Percentiles rank a stretch among this genome's conserved stretches.
phyloP scores from a whole-genome alignment of 2,113 vertebrate genomes.

The Corydoras sp. region DNA sequence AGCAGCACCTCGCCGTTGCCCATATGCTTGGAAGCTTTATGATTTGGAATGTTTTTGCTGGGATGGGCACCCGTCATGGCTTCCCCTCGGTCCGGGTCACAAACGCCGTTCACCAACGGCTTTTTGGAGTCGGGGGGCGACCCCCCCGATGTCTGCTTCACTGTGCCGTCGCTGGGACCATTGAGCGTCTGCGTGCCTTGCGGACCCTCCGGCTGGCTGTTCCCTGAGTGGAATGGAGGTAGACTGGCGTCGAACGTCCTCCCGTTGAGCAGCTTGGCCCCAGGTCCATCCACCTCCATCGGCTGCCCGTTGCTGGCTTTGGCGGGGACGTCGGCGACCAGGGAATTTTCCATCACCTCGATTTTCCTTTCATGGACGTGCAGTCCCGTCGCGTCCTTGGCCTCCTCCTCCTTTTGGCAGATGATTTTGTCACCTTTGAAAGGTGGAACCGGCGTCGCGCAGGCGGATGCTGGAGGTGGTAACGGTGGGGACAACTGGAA shows the following conservation, averaged over 20 bases:
- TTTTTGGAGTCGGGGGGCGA: constrained; percentile 83
- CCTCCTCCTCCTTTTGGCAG: constrained; percentile 99
- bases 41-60: constrained; percentile 99
- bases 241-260: constrained; percentile 93
- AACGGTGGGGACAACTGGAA: constrained; percentile 76
- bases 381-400: constrained; percentile 95
- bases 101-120: constrained; percentile 92
- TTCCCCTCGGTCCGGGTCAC: constrained; percentile 91
- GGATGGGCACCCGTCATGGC: constrained; percentile 69
- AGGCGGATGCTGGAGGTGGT: constrained; percentile 67
- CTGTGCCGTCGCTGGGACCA: constrained; percentile 80
- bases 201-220: constrained; percentile 80
- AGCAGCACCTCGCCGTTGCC: constrained; percentile 93
- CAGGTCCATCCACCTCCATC: constrained; percentile 73
- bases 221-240: constrained; percentile 99
- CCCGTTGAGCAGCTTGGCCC: constrained; percentile 92
- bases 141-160: constrained; percentile 74
- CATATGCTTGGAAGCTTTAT: constrained; percentile 98
- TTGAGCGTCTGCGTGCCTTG: constrained; percentile 80
- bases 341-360: constrained; percentile 97
- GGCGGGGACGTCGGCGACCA: constrained; percentile 72
- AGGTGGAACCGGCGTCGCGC: constrained; percentile 72
- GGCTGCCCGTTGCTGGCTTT: constrained; percentile 92
- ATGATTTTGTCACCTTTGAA: constrained; percentile 98
- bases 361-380: constrained; percentile 97